phyloP scores from a whole-genome alignment of 2,888 invertebrate species.

The Dugesia japonica region DNA sequence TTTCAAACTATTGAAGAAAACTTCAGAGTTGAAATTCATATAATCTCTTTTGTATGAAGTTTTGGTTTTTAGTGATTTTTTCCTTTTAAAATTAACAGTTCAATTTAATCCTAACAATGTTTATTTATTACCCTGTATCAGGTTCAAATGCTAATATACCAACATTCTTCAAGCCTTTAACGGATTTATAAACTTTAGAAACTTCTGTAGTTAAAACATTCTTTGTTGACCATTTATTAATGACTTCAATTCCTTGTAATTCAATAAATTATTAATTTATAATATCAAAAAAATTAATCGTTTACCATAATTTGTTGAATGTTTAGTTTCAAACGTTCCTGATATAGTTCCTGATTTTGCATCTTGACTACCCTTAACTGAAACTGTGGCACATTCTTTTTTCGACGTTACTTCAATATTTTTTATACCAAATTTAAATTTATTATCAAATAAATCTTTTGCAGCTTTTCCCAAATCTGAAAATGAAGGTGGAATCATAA shows the following conservation, averaged over 20 bases:
- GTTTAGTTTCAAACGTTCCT: not conserved
- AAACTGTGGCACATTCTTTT: not conserved
- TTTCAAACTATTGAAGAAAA: not conserved
- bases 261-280: too few species aligned
- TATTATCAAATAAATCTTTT: slow-evolving; percentile 8
- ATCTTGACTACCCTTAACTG: not conserved
- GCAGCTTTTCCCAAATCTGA: slow-evolving; percentile 1
- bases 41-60: not conserved
- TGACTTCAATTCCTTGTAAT: not conserved
- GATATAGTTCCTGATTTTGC: not conserved
- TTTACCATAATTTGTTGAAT: not conserved
- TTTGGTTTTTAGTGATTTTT: not conserved
- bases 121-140: not conserved
- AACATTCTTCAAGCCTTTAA: not conserved
- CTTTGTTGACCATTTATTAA: not conserved
- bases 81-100: not conserved
- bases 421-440: not conserved
- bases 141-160: not conserved
- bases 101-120: not conserved
- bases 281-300: too few species aligned
- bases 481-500: slow-evolving; percentile 5
- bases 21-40: not conserved
- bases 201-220: not conserved
- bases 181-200: not conserved
- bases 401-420: not conserved